These are phyloP conservation scores for Catostylus mosaicus DNA, from an alignment of 30 jellyfish, hydroid and myxozoan species.

Conservation along the genomic window DNA sequence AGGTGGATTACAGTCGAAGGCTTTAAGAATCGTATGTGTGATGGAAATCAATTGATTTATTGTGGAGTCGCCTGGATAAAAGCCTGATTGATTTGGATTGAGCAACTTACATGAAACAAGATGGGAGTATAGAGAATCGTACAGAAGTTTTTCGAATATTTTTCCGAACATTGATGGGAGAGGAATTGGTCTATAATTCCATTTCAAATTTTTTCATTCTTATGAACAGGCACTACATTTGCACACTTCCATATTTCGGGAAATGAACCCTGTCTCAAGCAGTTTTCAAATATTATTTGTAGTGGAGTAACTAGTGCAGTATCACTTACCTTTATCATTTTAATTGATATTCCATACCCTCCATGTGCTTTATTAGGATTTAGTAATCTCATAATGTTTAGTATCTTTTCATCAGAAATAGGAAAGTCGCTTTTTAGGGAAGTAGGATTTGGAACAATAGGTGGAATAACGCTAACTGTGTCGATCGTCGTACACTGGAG, in stretches of 20 bases:
- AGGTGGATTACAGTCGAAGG: constrained; percentile 25
- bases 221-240: constrained; percentile 27
- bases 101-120: constrained; percentile 34
- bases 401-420: constrained; percentile 27
- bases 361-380: constrained; percentile 75
- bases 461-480: no score
- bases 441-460: constrained; percentile 4
- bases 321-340: constrained; percentile 48
- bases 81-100: constrained; percentile 12
- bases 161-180: no score
- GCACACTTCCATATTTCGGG: constrained; percentile 34
- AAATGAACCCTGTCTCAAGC: constrained; percentile 34
- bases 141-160: constrained; percentile 40
- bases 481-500: constrained; percentile 26
- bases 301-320: constrained; percentile 38
- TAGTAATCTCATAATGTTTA: constrained; percentile 26
- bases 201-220: constrained; percentile 24
- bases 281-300: constrained; percentile 20
- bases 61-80: neutral
- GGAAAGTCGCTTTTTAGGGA: constrained; percentile 7
- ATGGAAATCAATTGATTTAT: neutral
- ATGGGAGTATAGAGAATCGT: constrained; percentile 46
- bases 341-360: constrained; percentile 47
- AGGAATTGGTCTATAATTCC: constrained; percentile 34
- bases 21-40: neutral